phyloP scores from a whole-genome alignment of 2,888 invertebrate genomes.

The Pterobdella sp. region DNA sequence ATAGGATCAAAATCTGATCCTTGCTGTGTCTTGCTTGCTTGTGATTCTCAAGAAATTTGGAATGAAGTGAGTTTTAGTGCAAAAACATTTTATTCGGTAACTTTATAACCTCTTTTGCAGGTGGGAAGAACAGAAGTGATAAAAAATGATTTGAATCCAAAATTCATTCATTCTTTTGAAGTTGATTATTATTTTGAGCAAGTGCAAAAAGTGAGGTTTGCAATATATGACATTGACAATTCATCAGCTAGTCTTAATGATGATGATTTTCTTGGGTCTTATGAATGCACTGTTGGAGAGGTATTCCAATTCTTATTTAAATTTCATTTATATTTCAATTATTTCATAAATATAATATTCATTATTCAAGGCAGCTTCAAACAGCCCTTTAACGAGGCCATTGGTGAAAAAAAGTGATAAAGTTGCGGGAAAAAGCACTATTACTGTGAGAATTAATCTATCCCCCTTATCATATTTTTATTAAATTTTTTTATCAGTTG shows the following conservation, averaged over 20 bases:
- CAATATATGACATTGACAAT: constrained; percentile 50
- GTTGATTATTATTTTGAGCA: constrained; percentile 58
- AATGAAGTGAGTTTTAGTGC: constrained; percentile 37
- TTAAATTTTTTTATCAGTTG: not conserved
- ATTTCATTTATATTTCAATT: not conserved
- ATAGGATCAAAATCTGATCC: constrained; percentile 49
- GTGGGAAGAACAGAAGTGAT: constrained; percentile 48
- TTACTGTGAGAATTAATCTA: constrained; percentile 41
- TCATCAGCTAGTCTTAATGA: constrained; percentile 40
- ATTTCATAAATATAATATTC: not conserved
- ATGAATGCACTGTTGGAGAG: constrained; percentile 48
- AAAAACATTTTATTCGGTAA: not conserved
- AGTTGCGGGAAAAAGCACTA: constrained; percentile 40
- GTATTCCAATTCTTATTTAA: constrained; percentile 34
- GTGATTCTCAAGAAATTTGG: constrained; percentile 39
- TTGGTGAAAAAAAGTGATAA: constrained; percentile 42
- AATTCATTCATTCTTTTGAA: constrained; percentile 51
- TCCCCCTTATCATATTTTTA: not conserved
- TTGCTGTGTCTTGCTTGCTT: constrained; percentile 44
- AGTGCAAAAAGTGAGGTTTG: constrained; percentile 56
- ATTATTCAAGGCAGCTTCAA: constrained; percentile 45
- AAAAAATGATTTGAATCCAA: constrained; percentile 46
- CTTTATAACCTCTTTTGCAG: constrained; percentile 37
- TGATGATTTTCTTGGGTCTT: constrained; percentile 44
- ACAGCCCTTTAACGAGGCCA: constrained; percentile 42